Conservation (phyloP, 2,888 invertebrate species). For the Conomelus anceps region DNA sequence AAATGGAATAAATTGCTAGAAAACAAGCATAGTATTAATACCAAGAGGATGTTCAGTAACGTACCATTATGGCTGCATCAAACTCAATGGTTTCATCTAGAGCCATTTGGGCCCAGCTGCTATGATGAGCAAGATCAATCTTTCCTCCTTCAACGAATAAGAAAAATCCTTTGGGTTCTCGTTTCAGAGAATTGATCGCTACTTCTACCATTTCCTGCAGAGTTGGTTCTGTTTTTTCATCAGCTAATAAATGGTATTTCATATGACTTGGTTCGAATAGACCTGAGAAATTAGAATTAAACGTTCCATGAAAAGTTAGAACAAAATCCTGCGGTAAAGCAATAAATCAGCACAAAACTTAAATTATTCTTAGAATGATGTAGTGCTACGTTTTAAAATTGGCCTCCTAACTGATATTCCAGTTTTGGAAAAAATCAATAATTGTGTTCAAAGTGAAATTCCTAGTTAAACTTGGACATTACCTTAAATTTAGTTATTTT, state of each 20-base stretch:
- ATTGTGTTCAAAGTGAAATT: too few relatives aligned
- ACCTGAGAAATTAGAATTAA: constrained; percentile 42
- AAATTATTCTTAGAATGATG: too few relatives aligned
- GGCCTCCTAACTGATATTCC: too few relatives aligned
- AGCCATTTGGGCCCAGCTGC: constrained; percentile 56
- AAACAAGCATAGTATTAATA: not conserved
- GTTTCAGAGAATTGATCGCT: constrained; percentile 65
- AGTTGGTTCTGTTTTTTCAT: constrained; percentile 53
- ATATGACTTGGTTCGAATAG: constrained; percentile 60
- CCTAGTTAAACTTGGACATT: too few relatives aligned
- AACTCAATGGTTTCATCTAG: constrained; percentile 73
- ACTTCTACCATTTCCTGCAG: constrained; percentile 73
- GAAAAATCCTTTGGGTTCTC: constrained; percentile 60
- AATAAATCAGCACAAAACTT: too few relatives aligned
- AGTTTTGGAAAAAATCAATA: too few relatives aligned
- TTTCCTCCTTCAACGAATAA: constrained; percentile 65
- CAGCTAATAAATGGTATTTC: constrained; percentile 62
- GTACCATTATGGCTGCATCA: constrained; percentile 55
- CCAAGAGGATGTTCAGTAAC: not conserved
- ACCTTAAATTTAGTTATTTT: too few relatives aligned
- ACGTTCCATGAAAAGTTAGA: not conserved
- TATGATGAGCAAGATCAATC: constrained; percentile 74
- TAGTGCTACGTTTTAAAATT: too few relatives aligned
- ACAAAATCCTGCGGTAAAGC: too few relatives aligned
- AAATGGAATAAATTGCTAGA: too few relatives aligned